phyloP scores from a whole-genome alignment of 1,140 invertebrate species.

The Hyphantria cunea region DNA sequence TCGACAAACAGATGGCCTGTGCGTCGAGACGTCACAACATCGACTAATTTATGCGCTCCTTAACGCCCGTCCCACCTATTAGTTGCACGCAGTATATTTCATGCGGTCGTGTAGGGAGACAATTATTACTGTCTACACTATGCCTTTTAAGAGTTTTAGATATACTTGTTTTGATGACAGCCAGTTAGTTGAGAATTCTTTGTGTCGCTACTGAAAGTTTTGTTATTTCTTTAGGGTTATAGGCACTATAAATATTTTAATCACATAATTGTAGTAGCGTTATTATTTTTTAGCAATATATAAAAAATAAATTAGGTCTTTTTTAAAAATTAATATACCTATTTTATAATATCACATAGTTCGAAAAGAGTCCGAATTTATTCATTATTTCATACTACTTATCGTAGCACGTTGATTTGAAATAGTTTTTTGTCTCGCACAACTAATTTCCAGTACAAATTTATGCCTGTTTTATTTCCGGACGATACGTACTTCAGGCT shows the following conservation, averaged over 20 bases:
- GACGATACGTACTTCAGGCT: no score
- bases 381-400: no score
- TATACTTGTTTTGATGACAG: conserved; percentile 15
- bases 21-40: conserved; percentile 67
- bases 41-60: conserved; percentile 77
- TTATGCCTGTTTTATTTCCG: neutral
- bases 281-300: neutral
- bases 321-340: no score
- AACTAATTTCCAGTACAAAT: no score
- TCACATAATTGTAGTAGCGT: neutral
- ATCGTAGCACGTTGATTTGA: no score
- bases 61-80: conserved; percentile 77
- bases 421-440: no score
- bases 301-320: no score
- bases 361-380: no score
- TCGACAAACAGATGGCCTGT: conserved; percentile 75
- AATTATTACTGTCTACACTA: conserved; percentile 29
- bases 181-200: conserved; percentile 11
- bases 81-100: conserved; percentile 74
- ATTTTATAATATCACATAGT: no score
- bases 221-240: neutral
- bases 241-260: neutral
- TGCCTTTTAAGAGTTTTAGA: conserved; percentile 22
- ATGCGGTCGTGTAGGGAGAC: conserved; percentile 52
- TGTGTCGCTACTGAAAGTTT: neutral